Percentiles rank a stretch among this genome's conserved stretches.
phyloP scores from a whole-genome alignment of 2,888 invertebrate species.

The Dilophus febrilis region DNA sequence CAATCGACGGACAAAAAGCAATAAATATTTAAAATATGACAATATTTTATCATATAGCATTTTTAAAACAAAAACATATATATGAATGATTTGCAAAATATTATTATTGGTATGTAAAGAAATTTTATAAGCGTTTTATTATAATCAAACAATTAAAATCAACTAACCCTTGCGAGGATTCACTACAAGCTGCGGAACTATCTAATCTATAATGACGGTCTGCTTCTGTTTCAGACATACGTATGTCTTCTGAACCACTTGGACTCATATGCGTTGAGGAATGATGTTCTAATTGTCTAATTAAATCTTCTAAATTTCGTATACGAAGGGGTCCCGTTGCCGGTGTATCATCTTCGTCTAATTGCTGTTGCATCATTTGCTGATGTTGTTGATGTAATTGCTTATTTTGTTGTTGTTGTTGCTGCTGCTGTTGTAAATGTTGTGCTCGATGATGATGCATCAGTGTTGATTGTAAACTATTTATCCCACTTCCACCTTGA shows the following conservation, averaged over 20 bases:
- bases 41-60: neutral
- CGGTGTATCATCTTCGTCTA: conserved; percentile 59
- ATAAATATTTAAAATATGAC: too few relatives aligned
- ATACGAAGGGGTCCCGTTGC: conserved; percentile 70
- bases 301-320: conserved; percentile 78
- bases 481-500: too few relatives aligned
- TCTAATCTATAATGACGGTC: conserved; percentile 78
- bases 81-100: neutral
- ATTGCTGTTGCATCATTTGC: conserved; percentile 35
- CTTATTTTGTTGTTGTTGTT: conserved; percentile 62
- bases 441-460: conserved; percentile 16
- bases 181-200: conserved; percentile 51
- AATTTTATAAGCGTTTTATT: neutral
- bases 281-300: conserved; percentile 75
- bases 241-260: conserved; percentile 76
- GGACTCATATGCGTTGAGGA: conserved; percentile 77
- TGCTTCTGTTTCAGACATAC: conserved; percentile 69
- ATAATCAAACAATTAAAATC: conserved; percentile 1
- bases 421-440: conserved; percentile 30
- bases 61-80: neutral
- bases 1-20: neutral
- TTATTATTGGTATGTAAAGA: neutral
- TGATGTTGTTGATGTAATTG: conserved; percentile 23
- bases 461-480: conserved; percentile 11
- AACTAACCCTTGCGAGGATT: conserved; percentile 52